Evolutionary conservation across 2,797 vertebrate species (phyloP).

Genomic region (Amblyraja radiata): DNA sequence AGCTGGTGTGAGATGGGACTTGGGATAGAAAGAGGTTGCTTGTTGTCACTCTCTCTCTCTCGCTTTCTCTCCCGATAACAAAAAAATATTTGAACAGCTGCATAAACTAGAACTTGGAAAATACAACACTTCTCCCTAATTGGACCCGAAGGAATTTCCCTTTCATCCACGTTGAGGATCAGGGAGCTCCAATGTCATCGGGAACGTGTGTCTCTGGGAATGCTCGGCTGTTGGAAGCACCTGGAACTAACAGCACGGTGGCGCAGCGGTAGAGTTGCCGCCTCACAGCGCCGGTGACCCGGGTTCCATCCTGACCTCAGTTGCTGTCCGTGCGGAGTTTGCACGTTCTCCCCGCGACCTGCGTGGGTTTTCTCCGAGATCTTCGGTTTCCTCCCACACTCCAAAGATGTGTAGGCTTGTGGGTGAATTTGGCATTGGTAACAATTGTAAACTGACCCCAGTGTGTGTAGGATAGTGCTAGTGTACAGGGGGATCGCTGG

Average conservation of each 20-base stretch:
- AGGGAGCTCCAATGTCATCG: background rate
- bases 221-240: background rate
- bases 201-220: background rate
- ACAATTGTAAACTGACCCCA: too few relatives aligned
- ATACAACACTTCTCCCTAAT: background rate
- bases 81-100: constrained; percentile 7
- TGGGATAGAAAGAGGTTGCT: background rate
- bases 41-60: background rate
- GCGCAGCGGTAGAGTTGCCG: too few relatives aligned
- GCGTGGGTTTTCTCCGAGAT: too few relatives aligned
- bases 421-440: too few relatives aligned
- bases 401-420: too few relatives aligned
- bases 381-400: too few relatives aligned
- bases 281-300: too few relatives aligned
- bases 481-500: too few relatives aligned
- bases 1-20: background rate
- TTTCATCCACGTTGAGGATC: background rate
- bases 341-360: too few relatives aligned
- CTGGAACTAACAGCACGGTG: background rate
- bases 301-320: too few relatives aligned
- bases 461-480: too few relatives aligned
- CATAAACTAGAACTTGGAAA: background rate
- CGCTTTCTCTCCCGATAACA: background rate
- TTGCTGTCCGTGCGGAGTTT: too few relatives aligned
- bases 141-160: background rate